These are phyloP conservation scores for Panzeria rudis DNA, from an alignment of 2,888 invertebrate genomes.

Conservation along the genomic window DNA sequence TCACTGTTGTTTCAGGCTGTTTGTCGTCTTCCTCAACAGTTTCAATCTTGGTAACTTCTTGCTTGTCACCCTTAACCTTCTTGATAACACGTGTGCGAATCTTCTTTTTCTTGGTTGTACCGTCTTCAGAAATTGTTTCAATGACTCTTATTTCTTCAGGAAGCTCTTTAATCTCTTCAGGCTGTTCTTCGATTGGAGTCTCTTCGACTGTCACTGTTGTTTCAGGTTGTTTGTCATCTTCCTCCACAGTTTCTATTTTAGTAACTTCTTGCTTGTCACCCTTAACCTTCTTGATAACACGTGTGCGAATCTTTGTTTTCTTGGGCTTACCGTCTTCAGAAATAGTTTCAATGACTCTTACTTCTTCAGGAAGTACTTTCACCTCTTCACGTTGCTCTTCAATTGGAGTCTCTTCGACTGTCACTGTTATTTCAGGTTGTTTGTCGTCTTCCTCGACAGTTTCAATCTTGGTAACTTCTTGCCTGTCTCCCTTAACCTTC, in stretches of 20 bases:
- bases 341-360: slow-evolving; percentile 9
- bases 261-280: slow-evolving; percentile 35
- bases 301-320: slow-evolving; percentile 31
- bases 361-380: slow-evolving; percentile 9
- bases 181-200: not conserved
- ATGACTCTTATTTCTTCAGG: slow-evolving; percentile 23
- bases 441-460: slow-evolving; percentile 32
- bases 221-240: slow-evolving; percentile 32
- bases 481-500: slow-evolving; percentile 26
- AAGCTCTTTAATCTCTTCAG: slow-evolving; percentile 5
- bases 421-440: slow-evolving; percentile 26
- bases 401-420: slow-evolving; percentile 6
- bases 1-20: slow-evolving; percentile 31
- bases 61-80: slow-evolving; percentile 16
- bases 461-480: slow-evolving; percentile 39
- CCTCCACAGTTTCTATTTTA: slow-evolving; percentile 38
- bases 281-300: slow-evolving; percentile 25
- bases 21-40: slow-evolving; percentile 31
- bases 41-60: slow-evolving; percentile 30
- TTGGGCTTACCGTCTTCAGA: not conserved
- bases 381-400: slow-evolving; percentile 3
- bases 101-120: slow-evolving; percentile 30
- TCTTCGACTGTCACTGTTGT: slow-evolving; percentile 37
- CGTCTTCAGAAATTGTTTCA: slow-evolving; percentile 13
- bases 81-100: slow-evolving; percentile 37